Evolutionary conservation across 2,113 vertebrate genomes (phyloP).

Genomic region (Chaetura pelagica): DNA sequence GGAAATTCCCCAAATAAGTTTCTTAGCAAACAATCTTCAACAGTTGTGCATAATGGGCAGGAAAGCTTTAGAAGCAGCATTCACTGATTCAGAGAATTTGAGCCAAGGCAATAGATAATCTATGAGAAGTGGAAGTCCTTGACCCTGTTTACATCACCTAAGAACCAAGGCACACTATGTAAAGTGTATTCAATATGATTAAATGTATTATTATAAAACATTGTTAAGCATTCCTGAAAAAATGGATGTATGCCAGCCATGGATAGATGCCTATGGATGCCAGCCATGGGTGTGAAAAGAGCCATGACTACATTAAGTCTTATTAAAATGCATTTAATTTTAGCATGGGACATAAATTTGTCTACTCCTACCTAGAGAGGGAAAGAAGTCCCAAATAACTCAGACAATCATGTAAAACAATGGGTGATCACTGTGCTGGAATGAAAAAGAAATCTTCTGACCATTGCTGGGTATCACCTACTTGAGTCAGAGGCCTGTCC

Average conservation of each 20-base stretch:
- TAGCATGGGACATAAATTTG: neutral
- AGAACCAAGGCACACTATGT: neutral
- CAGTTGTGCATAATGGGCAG: fast-evolving
- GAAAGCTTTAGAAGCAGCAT: neutral
- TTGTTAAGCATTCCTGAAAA: neutral
- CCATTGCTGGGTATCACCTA: neutral
- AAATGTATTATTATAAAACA: neutral
- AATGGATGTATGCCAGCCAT: neutral
- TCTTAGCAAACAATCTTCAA: neutral
- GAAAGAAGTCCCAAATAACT: neutral
- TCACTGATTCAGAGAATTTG: neutral
- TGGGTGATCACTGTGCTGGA: neutral
- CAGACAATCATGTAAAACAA: neutral
- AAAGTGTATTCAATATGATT: neutral
- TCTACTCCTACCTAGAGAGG: neutral
- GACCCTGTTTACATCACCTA: neutral
- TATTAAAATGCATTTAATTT: neutral
- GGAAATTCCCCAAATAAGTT: neutral
- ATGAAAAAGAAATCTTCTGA: neutral
- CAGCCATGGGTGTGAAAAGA: neutral
- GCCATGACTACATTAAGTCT: neutral
- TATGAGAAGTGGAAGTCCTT: neutral
- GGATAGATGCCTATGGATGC: neutral
- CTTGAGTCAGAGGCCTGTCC: neutral
- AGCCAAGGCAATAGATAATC: neutral